Evolutionary conservation across 2,113 vertebrate species (phyloP).

Genomic region (Coryphaenoides rupestris): DNA sequence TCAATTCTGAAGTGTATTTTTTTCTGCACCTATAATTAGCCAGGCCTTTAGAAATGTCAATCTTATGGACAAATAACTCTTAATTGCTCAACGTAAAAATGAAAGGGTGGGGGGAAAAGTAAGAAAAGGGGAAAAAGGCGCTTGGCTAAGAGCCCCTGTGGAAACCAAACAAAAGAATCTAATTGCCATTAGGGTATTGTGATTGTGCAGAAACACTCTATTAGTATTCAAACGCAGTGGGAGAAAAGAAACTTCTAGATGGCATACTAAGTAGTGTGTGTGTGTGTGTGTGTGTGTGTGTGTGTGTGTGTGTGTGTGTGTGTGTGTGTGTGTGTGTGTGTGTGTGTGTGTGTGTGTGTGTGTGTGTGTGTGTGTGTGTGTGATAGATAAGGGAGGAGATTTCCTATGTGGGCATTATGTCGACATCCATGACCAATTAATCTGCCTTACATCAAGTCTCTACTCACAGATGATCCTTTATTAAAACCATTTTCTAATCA

Average conservation of each 20-base stretch:
- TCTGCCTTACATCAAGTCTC: slow-evolving; percentile 70
- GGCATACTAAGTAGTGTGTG: slow-evolving; percentile 64
- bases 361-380: too few relatives aligned
- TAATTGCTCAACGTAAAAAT: slow-evolving; percentile 71
- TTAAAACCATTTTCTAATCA: slow-evolving; percentile 71
- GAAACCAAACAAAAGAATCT: slow-evolving; percentile 72
- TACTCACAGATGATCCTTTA: slow-evolving; percentile 75
- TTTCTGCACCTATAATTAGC: slow-evolving; percentile 55
- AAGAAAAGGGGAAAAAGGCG: slow-evolving; percentile 31
- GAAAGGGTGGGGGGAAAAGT: too few relatives aligned
- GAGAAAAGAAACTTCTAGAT: slow-evolving; percentile 74
- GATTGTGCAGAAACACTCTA: slow-evolving; percentile 70
- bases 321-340: slow-evolving; percentile 19
- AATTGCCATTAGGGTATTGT: slow-evolving; percentile 74
- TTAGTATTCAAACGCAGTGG: slow-evolving; percentile 75
- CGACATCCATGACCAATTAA: slow-evolving; percentile 77
- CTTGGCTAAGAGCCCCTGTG: slow-evolving; percentile 71
- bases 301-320: slow-evolving; percentile 28
- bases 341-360: slow-evolving; percentile 9
- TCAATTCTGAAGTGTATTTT: slow-evolving; percentile 50
- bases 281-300: slow-evolving; percentile 7
- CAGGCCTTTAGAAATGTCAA: slow-evolving; percentile 70
- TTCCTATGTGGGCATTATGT: slow-evolving; percentile 74
- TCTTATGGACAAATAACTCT: slow-evolving; percentile 75
- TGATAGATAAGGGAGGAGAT: slow-evolving; percentile 63